Evolutionary conservation across 2,888 invertebrate genomes (phyloP).

Genomic region (Amblyjoppa fuscipennis): DNA sequence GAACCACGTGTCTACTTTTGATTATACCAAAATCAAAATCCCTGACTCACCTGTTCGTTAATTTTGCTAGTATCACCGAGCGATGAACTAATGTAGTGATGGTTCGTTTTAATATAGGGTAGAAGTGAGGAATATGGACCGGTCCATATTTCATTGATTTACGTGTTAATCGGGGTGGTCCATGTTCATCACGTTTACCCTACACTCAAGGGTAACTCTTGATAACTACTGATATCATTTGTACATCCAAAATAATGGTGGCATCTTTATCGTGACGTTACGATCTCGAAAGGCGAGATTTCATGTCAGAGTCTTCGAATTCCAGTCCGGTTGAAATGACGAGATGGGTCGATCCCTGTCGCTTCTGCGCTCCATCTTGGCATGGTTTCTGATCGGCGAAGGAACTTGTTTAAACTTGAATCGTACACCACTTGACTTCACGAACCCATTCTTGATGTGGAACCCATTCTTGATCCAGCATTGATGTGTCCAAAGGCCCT

Average conservation of each 20-base stretch:
- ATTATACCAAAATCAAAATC: constrained; percentile 20
- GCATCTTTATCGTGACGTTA: constrained; percentile 57
- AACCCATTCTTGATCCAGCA: background rate
- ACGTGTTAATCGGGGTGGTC: too few species aligned
- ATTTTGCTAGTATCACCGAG: constrained; percentile 25
- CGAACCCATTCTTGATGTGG: background rate
- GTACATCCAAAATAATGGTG: constrained; percentile 14
- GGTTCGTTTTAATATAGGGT: background rate
- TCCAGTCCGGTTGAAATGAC: constrained; percentile 61
- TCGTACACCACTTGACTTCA: constrained; percentile 41
- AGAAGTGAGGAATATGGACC: too few species aligned
- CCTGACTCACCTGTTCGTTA: constrained; percentile 36
- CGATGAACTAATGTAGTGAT: constrained; percentile 35
- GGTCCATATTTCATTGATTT: too few species aligned
- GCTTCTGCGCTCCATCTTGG: constrained; percentile 67
- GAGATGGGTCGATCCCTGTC: constrained; percentile 69
- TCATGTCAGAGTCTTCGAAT: constrained; percentile 68
- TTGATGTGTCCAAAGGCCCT: background rate
- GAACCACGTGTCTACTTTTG: constrained; percentile 28
- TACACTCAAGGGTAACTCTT: constrained; percentile 23
- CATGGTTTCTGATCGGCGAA: constrained; percentile 66
- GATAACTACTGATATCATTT: constrained; percentile 12
- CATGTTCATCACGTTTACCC: too few species aligned
- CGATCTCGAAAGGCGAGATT: constrained; percentile 62
- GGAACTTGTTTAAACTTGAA: constrained; percentile 63